A percentile compares a stretch with the other conserved stretches of the same genome.
phyloP scores from a whole-genome alignment of 2,888 invertebrate genomes.

The Shargacucullia verbasci region DNA sequence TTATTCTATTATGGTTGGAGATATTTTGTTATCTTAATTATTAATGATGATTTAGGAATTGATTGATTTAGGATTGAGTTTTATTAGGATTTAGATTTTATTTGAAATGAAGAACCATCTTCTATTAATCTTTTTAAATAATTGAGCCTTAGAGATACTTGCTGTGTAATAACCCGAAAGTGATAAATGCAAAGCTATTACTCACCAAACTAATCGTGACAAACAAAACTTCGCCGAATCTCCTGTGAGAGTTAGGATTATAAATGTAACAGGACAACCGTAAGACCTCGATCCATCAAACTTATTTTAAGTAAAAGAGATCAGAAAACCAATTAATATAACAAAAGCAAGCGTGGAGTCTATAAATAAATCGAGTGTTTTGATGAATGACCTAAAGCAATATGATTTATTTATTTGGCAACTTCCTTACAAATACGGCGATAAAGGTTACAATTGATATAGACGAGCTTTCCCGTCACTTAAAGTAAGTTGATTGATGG shows the following conservation, averaged over 20 bases:
- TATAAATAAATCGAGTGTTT: conserved; percentile 63
- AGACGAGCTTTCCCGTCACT: conserved; percentile 70
- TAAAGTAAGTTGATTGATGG: conserved; percentile 78
- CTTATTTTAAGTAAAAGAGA: conserved; percentile 4
- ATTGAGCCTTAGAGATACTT: no score
- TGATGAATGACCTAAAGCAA: conserved; percentile 70
- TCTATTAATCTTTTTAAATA: conserved; percentile 11
- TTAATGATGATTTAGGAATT: conserved; percentile 45
- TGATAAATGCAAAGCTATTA: no score
- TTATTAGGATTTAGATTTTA: conserved; percentile 32
- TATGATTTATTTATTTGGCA: conserved; percentile 76
- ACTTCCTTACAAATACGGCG: conserved; percentile 65
- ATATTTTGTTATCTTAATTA: conserved; percentile 46
- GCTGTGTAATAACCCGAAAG: no score
- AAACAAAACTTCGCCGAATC: no score
- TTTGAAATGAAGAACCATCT: conserved; percentile 3
- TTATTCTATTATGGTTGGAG: conserved; percentile 28
- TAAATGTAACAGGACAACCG: no score
- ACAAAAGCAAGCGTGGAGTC: conserved; percentile 19
- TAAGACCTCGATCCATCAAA: neutral
- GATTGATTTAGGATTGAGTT: conserved; percentile 43
- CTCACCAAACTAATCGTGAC: no score
- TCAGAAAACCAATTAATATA: conserved; percentile 33
- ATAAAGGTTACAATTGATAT: conserved; percentile 76
- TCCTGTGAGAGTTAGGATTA: no score